Evolutionary conservation across 2,888 invertebrate species (phyloP).

Genomic region (Gibbula magus): DNA sequence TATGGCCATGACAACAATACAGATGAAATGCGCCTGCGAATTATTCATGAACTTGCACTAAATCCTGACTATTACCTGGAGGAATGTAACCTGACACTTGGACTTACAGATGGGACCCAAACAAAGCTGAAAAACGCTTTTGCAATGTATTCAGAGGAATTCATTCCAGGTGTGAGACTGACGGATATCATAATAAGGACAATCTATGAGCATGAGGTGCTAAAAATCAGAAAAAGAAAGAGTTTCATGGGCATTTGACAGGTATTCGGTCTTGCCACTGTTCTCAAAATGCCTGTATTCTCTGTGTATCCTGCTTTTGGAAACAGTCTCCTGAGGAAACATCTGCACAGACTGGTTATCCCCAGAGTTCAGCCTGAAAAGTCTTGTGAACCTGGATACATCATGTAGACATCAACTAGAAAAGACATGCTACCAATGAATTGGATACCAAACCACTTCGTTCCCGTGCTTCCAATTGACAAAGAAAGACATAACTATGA

Average conservation of each 20-base stretch:
- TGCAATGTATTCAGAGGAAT: background rate
- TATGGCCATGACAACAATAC: constrained; percentile 25
- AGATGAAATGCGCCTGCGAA: constrained; percentile 29
- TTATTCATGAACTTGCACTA: constrained; percentile 30
- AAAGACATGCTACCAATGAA: background rate
- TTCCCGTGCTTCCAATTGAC: background rate
- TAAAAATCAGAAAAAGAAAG: constrained; percentile 14
- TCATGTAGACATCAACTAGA: background rate
- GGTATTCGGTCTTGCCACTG: constrained; percentile 16
- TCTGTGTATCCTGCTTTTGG: constrained; percentile 30
- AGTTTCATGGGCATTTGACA: constrained; percentile 35
- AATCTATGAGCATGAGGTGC: constrained; percentile 9
- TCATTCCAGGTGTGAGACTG: background rate
- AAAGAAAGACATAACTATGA: no score
- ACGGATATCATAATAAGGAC: background rate
- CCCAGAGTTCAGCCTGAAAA: background rate
- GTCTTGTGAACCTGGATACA: background rate
- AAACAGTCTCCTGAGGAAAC: background rate
- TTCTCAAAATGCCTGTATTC: constrained; percentile 19
- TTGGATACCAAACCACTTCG: background rate
- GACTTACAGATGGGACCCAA: background rate
- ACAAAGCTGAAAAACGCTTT: background rate
- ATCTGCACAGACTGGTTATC: background rate
- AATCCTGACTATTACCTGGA: constrained; percentile 26
- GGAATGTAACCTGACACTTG: background rate